Base-by-base conservation (phyloP, 2,797 vertebrate genomes). In the Acanthornis magna region DNA sequence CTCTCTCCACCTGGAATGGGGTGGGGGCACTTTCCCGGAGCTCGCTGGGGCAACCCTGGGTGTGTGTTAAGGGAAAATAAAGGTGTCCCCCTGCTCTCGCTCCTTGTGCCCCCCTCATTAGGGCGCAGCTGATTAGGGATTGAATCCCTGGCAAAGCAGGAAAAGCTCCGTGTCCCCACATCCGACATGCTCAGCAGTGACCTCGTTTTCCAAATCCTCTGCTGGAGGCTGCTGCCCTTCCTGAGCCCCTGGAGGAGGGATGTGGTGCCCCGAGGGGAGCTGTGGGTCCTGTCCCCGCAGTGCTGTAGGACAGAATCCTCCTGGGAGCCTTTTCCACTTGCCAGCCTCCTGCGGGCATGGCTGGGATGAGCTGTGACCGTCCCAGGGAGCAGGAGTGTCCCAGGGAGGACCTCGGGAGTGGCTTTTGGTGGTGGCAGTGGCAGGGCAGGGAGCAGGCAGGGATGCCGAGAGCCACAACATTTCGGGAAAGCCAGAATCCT, bases 341-440 rank as follows among this genome's bases (percentile, higher is more conserved):
- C 20, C 45, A 53, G 58, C 18, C 34, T 14, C 43, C 32, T 70
- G 32, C 51, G 38, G 20, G 17, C 1, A 2, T 1, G 26, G 18
- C 21, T 0, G 7, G 66, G 45, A 21, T 0, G 13, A 51, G 16
- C 36, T 4, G 9, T 0, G 13, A 50, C 18, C 26, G n/a, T 7
- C 36, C 42, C 63, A 23, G 50, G 0, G 7, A 1, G 5, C 7
- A 29, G 42, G 16, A 60, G 47, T 2, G 9, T 4, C 34, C 32
- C 51, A 9, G 43, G 18, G 0, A 8, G 67, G 45, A 32, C 22
- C 27, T n/a, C 0, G 0, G 75, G 43, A 25, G 30, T 0, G 2
- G 42, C 4, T 84, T 40, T 47, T 23, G 54, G 67, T 11, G 43
- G 14, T 3, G 18, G 15, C 61, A 77, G 65, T 2, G 5, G 16